Evolutionary conservation across 2,888 invertebrate species (phyloP).

Genomic region (Epinotia ramella): DNA sequence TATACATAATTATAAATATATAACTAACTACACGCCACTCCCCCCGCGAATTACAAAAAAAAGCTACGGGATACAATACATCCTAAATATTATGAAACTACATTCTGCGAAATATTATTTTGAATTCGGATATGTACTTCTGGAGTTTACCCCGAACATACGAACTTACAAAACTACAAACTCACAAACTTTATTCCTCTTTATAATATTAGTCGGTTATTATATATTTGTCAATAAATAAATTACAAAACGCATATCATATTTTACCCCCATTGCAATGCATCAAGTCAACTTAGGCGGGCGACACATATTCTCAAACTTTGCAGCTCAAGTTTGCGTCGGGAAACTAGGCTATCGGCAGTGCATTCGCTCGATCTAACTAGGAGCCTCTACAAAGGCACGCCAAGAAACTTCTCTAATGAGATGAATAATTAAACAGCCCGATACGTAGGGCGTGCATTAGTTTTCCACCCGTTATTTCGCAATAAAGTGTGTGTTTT

Average conservation of each 20-base stretch:
- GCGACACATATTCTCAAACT: constrained; percentile 46
- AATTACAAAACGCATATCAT: constrained; percentile 1
- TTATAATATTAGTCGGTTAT: too few species aligned
- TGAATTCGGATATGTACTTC: too few species aligned
- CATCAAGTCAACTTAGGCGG: constrained; percentile 41
- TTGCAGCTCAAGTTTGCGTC: constrained; percentile 40
- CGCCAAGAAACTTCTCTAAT: constrained; percentile 49
- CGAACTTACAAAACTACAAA: too few species aligned
- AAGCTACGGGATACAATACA: too few species aligned
- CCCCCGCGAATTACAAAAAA: too few species aligned
- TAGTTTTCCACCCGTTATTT: constrained; percentile 13
- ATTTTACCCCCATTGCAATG: constrained; percentile 34
- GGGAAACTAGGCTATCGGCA: constrained; percentile 46
- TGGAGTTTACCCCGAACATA: too few species aligned
- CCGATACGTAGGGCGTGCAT: constrained; percentile 38
- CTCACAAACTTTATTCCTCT: too few species aligned
- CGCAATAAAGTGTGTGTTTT: neutral
- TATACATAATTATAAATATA: too few species aligned
- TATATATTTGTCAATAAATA: neutral
- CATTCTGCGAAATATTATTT: too few species aligned
- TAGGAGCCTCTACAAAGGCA: constrained; percentile 45
- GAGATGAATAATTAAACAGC: constrained; percentile 50
- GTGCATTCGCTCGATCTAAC: constrained; percentile 45
- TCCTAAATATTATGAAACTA: too few species aligned
- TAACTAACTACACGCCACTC: too few species aligned